phyloP scores from a whole-genome alignment of 2,113 vertebrate species.

The Serilophus lunatus region DNA sequence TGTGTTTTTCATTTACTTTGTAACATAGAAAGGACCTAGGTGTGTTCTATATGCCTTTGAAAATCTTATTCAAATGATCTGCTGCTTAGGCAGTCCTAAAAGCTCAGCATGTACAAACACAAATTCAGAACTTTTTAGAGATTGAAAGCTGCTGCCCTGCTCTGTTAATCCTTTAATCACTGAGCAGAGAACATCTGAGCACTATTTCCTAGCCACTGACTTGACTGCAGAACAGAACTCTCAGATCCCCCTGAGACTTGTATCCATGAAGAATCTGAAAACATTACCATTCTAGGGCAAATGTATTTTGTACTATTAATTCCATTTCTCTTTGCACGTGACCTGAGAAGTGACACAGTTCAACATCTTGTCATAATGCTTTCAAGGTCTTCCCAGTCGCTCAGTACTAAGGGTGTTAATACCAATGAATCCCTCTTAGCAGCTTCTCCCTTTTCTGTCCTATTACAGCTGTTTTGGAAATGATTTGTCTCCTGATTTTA shows the following conservation, averaged over 20 bases:
- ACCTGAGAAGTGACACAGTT: neutral
- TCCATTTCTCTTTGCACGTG: neutral
- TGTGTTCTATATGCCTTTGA: neutral
- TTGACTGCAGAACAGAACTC: neutral
- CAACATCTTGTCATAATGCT: neutral
- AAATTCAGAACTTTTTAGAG: neutral
- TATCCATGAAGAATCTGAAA: neutral
- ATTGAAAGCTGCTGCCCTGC: conserved; percentile 23
- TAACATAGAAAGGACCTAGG: neutral
- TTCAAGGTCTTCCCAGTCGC: neutral
- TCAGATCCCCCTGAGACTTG: neutral
- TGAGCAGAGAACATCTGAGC: conserved; percentile 4
- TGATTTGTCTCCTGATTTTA: neutral
- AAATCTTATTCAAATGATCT: conserved; percentile 31
- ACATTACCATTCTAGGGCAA: neutral
- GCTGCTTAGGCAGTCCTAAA: neutral
- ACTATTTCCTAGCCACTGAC: neutral
- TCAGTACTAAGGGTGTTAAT: neutral
- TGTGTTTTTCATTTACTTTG: neutral
- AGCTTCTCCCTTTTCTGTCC: neutral
- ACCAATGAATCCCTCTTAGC: neutral
- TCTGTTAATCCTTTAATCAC: neutral
- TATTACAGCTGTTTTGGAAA: neutral
- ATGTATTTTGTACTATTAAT: neutral
- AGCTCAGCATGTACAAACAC: neutral